phyloP scores from a whole-genome alignment of 2,888 invertebrate species.

The Agrenia bidenticulata region DNA sequence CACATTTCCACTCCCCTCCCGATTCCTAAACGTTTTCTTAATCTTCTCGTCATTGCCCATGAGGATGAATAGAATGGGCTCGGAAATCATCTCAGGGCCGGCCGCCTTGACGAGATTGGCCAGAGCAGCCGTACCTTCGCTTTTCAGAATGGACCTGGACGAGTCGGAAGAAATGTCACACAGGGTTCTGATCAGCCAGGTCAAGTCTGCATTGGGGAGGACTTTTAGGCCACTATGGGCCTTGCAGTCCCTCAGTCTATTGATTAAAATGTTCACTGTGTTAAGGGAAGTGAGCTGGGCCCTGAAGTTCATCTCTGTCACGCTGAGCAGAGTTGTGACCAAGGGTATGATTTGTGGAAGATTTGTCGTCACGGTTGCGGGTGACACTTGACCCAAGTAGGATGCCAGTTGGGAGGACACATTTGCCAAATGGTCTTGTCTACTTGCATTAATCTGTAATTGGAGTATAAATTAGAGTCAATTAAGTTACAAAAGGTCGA shows the following conservation, averaged over 20 bases:
- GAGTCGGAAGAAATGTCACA: constrained; percentile 49
- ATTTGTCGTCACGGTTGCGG: constrained; percentile 43
- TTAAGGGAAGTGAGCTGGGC: constrained; percentile 45
- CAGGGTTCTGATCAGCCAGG: constrained; percentile 46
- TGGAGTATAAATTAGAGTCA: not conserved
- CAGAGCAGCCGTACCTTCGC: constrained; percentile 45
- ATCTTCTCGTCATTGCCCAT: constrained; percentile 39
- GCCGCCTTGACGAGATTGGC: constrained; percentile 47
- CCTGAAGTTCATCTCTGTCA: constrained; percentile 45
- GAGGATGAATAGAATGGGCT: constrained; percentile 45
- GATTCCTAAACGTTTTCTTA: constrained; percentile 13
- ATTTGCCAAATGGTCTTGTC: constrained; percentile 45
- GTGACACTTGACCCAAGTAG: constrained; percentile 40
- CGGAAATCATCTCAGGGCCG: constrained; percentile 47
- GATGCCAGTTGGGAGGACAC: constrained; percentile 48
- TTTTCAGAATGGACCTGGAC: constrained; percentile 43
- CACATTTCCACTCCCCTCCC: constrained; percentile 25
- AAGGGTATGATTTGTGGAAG: constrained; percentile 47
- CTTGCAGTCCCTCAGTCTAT: constrained; percentile 46
- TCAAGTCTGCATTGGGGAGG: constrained; percentile 47
- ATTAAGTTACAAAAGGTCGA: too few relatives aligned
- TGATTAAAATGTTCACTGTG: constrained; percentile 42
- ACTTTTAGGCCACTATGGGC: constrained; percentile 34
- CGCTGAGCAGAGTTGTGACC: constrained; percentile 43
- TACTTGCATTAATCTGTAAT: constrained; percentile 33